Evolutionary conservation across 1,140 invertebrate genomes (phyloP).

Genomic region (Halictus rubicundus): DNA sequence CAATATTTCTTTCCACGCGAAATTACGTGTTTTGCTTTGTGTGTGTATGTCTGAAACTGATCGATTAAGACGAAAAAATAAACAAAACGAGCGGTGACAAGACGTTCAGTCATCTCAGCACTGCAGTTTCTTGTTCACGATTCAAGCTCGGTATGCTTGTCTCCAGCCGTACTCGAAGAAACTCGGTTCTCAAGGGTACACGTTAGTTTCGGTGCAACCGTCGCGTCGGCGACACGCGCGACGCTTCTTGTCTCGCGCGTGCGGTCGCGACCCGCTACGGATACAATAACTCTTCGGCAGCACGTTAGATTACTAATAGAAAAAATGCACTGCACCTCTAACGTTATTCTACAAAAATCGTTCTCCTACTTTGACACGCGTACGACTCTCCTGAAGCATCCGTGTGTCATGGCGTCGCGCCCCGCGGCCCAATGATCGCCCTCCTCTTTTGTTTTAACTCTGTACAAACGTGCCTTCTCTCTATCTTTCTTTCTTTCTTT

Average conservation of each 20-base stretch:
- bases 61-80: not conserved
- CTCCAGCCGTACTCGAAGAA: conserved; percentile 25
- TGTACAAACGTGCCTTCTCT: no score
- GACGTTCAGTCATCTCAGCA: conserved; percentile 32
- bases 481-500: no score
- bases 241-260: not conserved
- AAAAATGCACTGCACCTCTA: conserved; percentile 55
- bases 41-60: conserved; percentile 4
- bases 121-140: conserved; percentile 35
- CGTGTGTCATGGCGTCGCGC: not conserved
- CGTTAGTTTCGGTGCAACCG: conserved; percentile 33
- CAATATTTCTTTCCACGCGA: not conserved
- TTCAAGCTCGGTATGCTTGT: conserved; percentile 25
- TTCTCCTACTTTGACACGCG: conserved; percentile 27
- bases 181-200: conserved; percentile 22
- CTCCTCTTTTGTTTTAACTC: not conserved
- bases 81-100: conserved; percentile 17
- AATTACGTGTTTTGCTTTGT: not conserved
- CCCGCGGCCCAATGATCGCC: conserved; percentile 29
- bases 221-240: not conserved
- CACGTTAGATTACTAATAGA: conserved; percentile 51
- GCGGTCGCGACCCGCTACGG: conserved; percentile 9
- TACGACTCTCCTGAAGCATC: conserved; percentile 3
- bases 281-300: conserved; percentile 46
- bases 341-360: conserved; percentile 40